These are phyloP conservation scores for Tolmerus cingulatus DNA, from an alignment of 2,888 invertebrate genomes.

Conservation along the genomic window DNA sequence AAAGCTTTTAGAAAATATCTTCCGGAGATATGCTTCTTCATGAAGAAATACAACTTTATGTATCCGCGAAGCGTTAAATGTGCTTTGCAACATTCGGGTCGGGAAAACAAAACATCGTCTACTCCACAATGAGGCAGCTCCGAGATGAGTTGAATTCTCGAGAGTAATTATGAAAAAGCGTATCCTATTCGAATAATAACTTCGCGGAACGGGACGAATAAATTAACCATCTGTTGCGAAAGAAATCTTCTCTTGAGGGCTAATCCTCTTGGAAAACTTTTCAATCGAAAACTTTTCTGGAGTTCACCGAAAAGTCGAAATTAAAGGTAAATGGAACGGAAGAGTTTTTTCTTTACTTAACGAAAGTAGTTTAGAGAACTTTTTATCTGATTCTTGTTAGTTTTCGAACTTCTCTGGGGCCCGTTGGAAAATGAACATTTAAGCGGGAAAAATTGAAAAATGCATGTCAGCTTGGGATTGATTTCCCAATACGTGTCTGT, in stretches of 20 bases:
- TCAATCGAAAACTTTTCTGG: slow-evolving; percentile 20
- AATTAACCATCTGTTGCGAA: slow-evolving; percentile 24
- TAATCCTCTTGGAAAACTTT: slow-evolving; percentile 25
- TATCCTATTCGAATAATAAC: neutral
- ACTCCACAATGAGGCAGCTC: neutral
- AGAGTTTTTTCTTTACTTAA: slow-evolving; percentile 21
- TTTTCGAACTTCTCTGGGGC: neutral
- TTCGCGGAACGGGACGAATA: neutral
- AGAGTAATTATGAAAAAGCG: neutral
- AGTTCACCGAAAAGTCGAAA: slow-evolving; percentile 16
- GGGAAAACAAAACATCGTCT: neutral
- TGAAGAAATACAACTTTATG: neutral
- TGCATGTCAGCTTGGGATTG: neutral
- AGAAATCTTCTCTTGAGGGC: neutral
- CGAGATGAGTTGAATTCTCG: neutral
- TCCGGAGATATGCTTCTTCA: neutral
- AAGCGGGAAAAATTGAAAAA: neutral
- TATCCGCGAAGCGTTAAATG: neutral
- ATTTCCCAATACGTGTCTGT: neutral
- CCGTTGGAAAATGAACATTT: slow-evolving; percentile 1
- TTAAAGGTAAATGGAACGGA: slow-evolving; percentile 29
- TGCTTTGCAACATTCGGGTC: neutral
- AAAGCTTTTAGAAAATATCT: neutral
- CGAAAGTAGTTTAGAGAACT: slow-evolving; percentile 13
- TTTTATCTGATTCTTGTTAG: slow-evolving; percentile 20